phyloP scores from a whole-genome alignment of 2,888 invertebrate species.

The Tetranychus truncatus region DNA sequence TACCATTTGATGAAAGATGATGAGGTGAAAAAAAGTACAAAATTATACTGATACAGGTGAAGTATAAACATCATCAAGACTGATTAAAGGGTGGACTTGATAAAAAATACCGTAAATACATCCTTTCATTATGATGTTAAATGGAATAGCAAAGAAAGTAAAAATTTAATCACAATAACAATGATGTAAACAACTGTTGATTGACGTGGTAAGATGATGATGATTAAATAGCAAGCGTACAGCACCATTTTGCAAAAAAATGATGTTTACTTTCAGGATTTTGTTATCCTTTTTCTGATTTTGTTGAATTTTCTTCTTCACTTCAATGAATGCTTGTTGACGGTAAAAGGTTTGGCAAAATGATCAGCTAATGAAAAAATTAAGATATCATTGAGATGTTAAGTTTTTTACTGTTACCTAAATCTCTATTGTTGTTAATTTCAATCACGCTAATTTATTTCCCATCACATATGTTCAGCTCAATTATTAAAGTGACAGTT shows the following conservation, averaged over 20 bases:
- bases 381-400: neutral
- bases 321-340: neutral
- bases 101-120: neutral
- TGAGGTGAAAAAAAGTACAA: neutral
- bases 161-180: neutral
- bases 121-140: neutral
- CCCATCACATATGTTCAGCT: neutral
- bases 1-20: neutral
- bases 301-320: neutral
- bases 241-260: neutral
- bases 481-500: neutral
- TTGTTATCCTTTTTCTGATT: neutral
- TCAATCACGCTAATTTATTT: neutral
- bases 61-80: neutral
- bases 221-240: neutral
- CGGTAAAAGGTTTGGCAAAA: neutral
- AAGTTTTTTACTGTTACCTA: neutral
- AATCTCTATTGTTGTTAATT: neutral
- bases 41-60: neutral
- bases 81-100: neutral
- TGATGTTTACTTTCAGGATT: neutral
- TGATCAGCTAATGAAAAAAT: neutral
- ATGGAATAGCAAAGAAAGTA: neutral
- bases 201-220: neutral
- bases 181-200: neutral